Conservation (phyloP, 2,113 vertebrate species). For the Pitta sordida region DNA sequence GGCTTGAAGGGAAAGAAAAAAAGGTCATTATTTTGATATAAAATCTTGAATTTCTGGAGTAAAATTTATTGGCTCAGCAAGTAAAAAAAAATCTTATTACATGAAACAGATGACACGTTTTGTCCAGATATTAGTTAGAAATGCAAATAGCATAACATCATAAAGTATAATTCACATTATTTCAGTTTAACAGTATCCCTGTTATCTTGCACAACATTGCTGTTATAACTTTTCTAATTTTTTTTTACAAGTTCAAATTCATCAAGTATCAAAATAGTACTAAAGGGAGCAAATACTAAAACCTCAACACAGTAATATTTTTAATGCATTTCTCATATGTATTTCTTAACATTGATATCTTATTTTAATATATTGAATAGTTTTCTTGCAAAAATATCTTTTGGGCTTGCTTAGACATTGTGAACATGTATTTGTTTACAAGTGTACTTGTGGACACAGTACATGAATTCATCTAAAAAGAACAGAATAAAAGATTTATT, state of each 20-base stretch:
- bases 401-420: not conserved
- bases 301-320: not conserved
- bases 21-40: slow-evolving; percentile 2
- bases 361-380: not conserved
- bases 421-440: not conserved
- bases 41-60: not conserved
- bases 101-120: not conserved
- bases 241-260: not conserved
- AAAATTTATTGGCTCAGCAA: not conserved
- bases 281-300: not conserved
- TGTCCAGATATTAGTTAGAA: not conserved
- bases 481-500: not conserved
- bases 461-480: not conserved
- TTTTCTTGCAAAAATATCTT: not conserved
- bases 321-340: not conserved
- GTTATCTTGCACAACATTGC: not conserved
- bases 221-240: not conserved
- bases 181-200: not conserved
- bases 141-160: not conserved
- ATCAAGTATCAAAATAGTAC: not conserved
- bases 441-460: not conserved
- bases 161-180: not conserved
- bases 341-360: not conserved
- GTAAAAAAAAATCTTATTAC: not conserved
- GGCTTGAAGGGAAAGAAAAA: not conserved